Evolutionary conservation across 2,113 vertebrate genomes (phyloP).

Genomic region (Haplotaxodon microlepis): DNA sequence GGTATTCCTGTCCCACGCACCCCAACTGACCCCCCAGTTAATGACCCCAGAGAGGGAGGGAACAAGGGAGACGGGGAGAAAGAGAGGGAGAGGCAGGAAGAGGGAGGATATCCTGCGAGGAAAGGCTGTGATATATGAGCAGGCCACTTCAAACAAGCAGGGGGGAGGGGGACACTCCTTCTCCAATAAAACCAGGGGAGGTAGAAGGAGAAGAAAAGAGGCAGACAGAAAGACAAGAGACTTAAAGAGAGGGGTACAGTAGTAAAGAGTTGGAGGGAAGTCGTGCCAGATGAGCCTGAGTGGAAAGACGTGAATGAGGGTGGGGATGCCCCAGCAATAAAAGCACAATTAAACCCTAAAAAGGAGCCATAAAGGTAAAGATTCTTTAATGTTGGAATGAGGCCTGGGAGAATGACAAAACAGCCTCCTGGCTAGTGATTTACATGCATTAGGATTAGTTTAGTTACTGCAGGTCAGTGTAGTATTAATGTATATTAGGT

Average conservation of each 20-base stretch:
- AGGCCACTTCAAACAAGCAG: conserved; percentile 61
- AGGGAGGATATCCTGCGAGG: conserved; percentile 66
- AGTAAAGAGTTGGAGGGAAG: conserved; percentile 25
- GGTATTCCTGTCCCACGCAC: conserved; percentile 13
- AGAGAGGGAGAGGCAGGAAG: conserved; percentile 53
- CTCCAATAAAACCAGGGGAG: conserved; percentile 64
- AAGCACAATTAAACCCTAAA: neutral
- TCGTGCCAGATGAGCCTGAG: neutral
- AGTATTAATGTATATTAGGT: neutral
- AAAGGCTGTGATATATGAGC: conserved; percentile 65
- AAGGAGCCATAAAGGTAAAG: neutral
- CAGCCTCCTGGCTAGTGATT: neutral
- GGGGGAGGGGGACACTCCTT: conserved; percentile 34
- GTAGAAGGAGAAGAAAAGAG: conserved; percentile 16
- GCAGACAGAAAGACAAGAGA: neutral
- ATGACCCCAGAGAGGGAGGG: neutral
- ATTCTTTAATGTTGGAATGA: neutral
- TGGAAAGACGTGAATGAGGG: neutral
- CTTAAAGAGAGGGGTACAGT: conserved; percentile 34
- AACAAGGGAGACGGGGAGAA: neutral
- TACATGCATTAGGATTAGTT: neutral
- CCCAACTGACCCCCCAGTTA: neutral
- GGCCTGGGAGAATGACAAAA: neutral
- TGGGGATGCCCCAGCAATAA: neutral
- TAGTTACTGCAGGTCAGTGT: neutral